Base-by-base conservation (phyloP, 2,113 vertebrate genomes). In the Gopherus flavomarginatus region DNA sequence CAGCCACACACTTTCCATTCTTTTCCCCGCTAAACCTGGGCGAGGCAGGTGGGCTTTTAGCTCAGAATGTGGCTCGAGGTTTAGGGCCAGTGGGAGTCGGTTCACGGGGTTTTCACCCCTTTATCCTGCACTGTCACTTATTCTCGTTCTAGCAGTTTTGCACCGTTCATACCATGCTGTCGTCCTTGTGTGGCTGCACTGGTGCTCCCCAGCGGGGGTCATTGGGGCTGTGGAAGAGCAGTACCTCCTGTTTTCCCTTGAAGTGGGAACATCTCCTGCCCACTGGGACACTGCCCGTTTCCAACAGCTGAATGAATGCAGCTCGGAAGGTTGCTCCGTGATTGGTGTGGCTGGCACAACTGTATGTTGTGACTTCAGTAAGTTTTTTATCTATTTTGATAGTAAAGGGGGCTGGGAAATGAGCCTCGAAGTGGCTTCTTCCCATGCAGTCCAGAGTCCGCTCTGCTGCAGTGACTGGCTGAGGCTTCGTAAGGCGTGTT, bases 31-130 rank as follows among this genome's bases (percentile, higher is more conserved):
- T 12, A 59, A 11, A 27, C 56, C 56, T 59, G 26, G 5, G 56
- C 56, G 5, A 22, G 42, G 44, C 29, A 6, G 0, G 0, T 57
- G 54, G 69, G 38, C n/a, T 80, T 85, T 54, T 13, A 1, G 12
- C 81, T 10, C 50, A 53, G 83, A 10, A 78, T 79, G 83, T 21
- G 11, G 29, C 31, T 82, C 47, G 54, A 38, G 65, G 7, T 50
- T 59, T 81, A 78, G 83, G 49, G 92, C 54, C 54, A 24, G 54
- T 85, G 38, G 44, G 80, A 79, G 80, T 49, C 49, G 49, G 14
- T 54, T 88, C 31, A 1, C 0, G 0, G 22, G 22, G 24, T 12
- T 2, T 56, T 94, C 11, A 27, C 1, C 0, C 0, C 0, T 84
- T 62, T 35, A 35, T 35, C 50, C 49, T 52, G 31, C 56, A 12